phyloP scores from a whole-genome alignment of 2,797 vertebrate species.

The Anabas testudineus region DNA sequence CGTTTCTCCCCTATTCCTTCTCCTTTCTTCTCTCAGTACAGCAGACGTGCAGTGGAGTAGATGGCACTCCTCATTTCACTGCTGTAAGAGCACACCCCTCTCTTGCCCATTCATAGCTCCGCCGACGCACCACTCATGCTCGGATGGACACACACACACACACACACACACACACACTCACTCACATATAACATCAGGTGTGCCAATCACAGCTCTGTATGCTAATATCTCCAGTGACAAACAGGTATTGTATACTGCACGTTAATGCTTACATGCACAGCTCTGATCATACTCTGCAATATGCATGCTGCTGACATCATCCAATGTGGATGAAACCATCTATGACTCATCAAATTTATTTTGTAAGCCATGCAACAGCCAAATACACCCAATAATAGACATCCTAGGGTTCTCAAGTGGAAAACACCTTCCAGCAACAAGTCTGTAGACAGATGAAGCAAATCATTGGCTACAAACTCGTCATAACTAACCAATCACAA shows the following conservation, averaged over 20 bases:
- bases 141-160: conserved; percentile 8
- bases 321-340: conserved; percentile 32
- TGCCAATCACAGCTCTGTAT: conserved; percentile 43
- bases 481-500: conserved; percentile 51
- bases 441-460: conserved; percentile 34
- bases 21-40: conserved; percentile 62
- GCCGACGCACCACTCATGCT: conserved; percentile 62
- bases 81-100: conserved; percentile 74
- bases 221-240: conserved; percentile 22
- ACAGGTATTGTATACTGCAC: conserved; percentile 1
- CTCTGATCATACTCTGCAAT: conserved; percentile 11
- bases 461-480: conserved; percentile 49
- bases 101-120: conserved; percentile 80
- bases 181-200: conserved; percentile 39
- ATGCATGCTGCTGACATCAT: conserved; percentile 53
- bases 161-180: conserved; percentile 5
- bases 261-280: conserved; percentile 4
- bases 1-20: conserved; percentile 42
- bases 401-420: conserved; percentile 4
- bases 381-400: conserved; percentile 26
- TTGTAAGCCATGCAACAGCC: conserved; percentile 42
- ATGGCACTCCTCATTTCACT: conserved; percentile 74
- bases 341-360: conserved; percentile 67
- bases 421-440: conserved; percentile 71
- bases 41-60: conserved; percentile 67